Evolutionary conservation across 2,113 vertebrate genomes (phyloP).

Genomic region (Corythaixoides concolor): DNA sequence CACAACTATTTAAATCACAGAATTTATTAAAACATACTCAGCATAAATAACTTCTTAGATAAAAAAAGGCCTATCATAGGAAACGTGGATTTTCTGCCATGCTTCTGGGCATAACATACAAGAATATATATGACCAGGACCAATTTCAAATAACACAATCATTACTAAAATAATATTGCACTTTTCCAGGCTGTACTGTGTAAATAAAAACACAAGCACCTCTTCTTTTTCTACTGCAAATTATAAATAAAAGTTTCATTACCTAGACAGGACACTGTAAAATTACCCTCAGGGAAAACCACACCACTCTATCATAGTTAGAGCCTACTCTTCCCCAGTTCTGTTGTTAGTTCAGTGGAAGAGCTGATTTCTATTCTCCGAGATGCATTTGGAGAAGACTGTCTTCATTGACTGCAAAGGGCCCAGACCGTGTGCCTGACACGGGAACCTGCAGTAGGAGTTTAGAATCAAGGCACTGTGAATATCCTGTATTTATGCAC

Average conservation of each 20-base stretch:
- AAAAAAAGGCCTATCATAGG: neutral
- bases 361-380: neutral
- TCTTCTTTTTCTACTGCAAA: neutral
- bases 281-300: neutral
- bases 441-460: fast-evolving
- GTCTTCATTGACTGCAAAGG: neutral
- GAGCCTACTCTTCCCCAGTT: neutral
- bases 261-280: neutral
- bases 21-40: neutral
- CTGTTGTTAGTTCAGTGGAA: neutral
- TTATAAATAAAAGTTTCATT: neutral
- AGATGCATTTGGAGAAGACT: neutral
- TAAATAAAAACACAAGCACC: neutral
- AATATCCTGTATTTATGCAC: neutral
- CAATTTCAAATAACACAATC: neutral
- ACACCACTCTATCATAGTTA: no score
- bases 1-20: neutral
- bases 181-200: neutral
- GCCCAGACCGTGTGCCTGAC: neutral
- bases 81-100: neutral
- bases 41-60: neutral
- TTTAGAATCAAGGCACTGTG: neutral
- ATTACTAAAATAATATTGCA: neutral
- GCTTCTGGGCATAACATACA: neutral
- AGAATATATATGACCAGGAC: neutral